These are phyloP conservation scores for Microdon myrmicae DNA, from an alignment of 2,888 invertebrate genomes.

Conservation along the genomic window DNA sequence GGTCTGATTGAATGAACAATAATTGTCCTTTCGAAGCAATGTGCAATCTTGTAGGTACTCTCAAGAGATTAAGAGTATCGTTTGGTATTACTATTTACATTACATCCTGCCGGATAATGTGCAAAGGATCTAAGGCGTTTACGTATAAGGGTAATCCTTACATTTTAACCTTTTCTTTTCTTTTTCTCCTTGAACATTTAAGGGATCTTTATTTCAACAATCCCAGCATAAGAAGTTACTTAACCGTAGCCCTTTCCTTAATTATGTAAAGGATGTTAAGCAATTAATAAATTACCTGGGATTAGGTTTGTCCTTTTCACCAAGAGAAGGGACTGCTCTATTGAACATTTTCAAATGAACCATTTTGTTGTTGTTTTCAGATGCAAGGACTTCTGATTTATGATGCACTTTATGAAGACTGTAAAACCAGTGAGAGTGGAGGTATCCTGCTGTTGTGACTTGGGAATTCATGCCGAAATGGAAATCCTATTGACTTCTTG, in stretches of 20 bases:
- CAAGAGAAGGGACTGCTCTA: conserved; percentile 13
- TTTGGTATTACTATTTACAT: conserved; percentile 13
- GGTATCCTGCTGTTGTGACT: conserved; percentile 31
- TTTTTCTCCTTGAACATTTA: no score
- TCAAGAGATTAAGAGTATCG: neutral
- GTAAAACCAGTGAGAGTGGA: neutral
- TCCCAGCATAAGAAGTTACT: conserved; percentile 16
- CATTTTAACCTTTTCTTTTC: conserved; percentile 40
- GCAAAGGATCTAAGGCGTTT: conserved; percentile 26
- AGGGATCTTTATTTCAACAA: conserved; percentile 1
- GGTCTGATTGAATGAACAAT: conserved; percentile 32
- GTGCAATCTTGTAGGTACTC: neutral
- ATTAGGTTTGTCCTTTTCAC: conserved; percentile 35
- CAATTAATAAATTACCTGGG: conserved; percentile 48
- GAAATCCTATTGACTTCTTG: conserved; percentile 39
- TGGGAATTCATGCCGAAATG: conserved; percentile 31
- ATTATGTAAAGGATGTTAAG: conserved; percentile 44
- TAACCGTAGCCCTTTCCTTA: conserved; percentile 14
- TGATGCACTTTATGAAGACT: conserved; percentile 14
- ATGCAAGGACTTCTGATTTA: conserved; percentile 21
- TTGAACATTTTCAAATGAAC: no score
- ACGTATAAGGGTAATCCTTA: conserved; percentile 28
- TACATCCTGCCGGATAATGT: conserved; percentile 23
- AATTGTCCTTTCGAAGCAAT: conserved; percentile 19
- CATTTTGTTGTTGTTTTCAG: conserved; percentile 22